Evolutionary conservation across 2,888 invertebrate species (phyloP), one percentile per base, ranked within the genome.

Genomic region (Chalcosyrphus nemorum): DNA sequence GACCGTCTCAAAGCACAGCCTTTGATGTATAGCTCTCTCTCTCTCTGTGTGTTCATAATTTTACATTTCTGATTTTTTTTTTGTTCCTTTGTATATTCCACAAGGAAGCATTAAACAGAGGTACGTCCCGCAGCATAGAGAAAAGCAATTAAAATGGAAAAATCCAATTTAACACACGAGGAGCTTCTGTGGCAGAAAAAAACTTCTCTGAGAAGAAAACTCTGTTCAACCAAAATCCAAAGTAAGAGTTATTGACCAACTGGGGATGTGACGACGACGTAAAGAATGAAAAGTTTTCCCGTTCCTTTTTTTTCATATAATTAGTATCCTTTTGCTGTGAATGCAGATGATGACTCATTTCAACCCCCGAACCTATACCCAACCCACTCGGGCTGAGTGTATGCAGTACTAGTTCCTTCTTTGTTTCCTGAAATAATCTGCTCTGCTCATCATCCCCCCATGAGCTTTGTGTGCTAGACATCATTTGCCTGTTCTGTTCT

Each of bases 371-470:
- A 24, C 24, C 24, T 4, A n/a, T 29, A 32, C 1, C 32, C 4
- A 13, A 17, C 27, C 17, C 6, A 27, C 15, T 4, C 32, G 47
- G 9, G 21, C 47, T 47, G n/a, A n/a, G n/a, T n/a, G n/a, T 21
- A 63, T 45, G 29, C 21, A 45, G n/a, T n/a, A n/a, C n/a, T n/a
- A n/a, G n/a, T n/a, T 17, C 19, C 32, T 32, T 29, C 29, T 2
- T 24, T 27, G 21, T 32, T 63, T 19, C 19, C n/a, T 59, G 47
- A 65, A 41, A 56, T 63, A 71, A 71, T 57, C 52, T 43, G 59
- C 66, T 57, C 52, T 43, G 59, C 66, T 77, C 70, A 70, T 63
- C 70, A 70, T 66, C 80, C 80, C 78, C 78, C 59, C 50, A 21
- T 27, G 59, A 66, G 72, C 52, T 65, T 72, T 72, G 52, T 72